Conservation (phyloP, 2,797 vertebrate species). For the Leuciscus waleckii region DNA sequence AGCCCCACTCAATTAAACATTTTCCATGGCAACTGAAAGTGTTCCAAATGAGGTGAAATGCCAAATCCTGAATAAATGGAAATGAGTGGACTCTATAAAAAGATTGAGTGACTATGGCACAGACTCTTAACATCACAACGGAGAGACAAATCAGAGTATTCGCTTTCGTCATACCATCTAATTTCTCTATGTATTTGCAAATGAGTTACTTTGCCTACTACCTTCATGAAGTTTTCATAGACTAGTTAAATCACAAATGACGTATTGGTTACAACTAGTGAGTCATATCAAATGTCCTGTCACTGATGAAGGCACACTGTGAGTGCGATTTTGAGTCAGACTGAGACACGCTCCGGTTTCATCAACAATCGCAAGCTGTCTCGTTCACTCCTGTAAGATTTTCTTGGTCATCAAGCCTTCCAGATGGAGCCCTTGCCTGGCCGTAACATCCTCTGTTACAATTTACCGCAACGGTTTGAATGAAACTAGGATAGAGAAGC, state of each 20-base stretch:
- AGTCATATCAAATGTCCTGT: conserved; percentile 47
- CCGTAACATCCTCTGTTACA: conserved; percentile 39
- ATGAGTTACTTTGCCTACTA: conserved; percentile 17
- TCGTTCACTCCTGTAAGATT: conserved; percentile 12
- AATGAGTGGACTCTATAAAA: conserved; percentile 26
- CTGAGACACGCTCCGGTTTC: conserved; percentile 42
- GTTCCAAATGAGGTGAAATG: conserved; percentile 4
- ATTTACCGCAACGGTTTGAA: conserved; percentile 33
- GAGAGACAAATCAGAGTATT: background rate
- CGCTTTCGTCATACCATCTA: background rate
- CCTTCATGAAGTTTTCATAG: conserved; percentile 38
- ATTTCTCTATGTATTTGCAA: background rate
- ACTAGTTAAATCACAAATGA: background rate
- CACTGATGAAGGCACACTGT: conserved; percentile 27
- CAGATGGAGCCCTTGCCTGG: conserved; percentile 51
- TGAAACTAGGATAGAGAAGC: background rate
- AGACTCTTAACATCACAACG: background rate
- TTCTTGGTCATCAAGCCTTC: conserved; percentile 47
- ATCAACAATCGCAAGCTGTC: conserved; percentile 48
- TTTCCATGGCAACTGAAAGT: conserved; percentile 17
- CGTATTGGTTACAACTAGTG: conserved; percentile 16
- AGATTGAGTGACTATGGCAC: background rate
- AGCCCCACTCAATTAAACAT: background rate
- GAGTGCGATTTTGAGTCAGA: conserved; percentile 54
- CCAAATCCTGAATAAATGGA: background rate